Base-by-base conservation (phyloP, 2,888 invertebrate genomes). In the Zhuqinia jingwanae region DNA sequence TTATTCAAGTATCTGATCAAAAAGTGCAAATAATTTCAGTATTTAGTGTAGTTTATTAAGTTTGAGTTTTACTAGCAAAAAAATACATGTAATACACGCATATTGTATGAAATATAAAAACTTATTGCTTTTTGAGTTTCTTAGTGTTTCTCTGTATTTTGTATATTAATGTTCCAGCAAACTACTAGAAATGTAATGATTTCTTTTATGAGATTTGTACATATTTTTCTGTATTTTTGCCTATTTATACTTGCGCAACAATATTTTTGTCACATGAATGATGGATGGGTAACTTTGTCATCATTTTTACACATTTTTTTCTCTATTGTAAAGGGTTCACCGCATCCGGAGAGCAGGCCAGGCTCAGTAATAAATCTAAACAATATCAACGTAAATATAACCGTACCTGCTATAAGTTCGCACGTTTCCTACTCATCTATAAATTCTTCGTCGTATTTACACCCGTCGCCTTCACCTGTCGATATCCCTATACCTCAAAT, bases 351-450 rank as follows among this genome's bases (percentile, higher is more conserved):
- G 85, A 87, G 88, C 79, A 84, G 85, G 77, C 76, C 80, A 22
- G 88, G 89, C 47, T 90, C 90, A 50, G 85, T 79, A 56, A 83
- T 90, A 73, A 91, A 91, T 82, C 85, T 90, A 47, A 84, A 87
- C 56, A 84, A 87, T 76, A 88, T 88, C 75, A 87, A 88, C 81
- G 85, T 87, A 47, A 85, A 77, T 68, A 84, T 89, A 73, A 86
- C 87, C 30, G 88, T 85, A 86, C 88, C 84, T 77, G 88, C 80
- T 47, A 85, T 89, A 20, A 89, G 81, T 65, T 87, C 89, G 56
- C 89, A 89, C 60, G 88, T 90, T n/a, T 91, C 91, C 2, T 88
- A 85, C 68, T 89, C 91, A n/a, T 91, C 91, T 2, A 36, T 91
- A 68, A 90, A 89, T 50, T 91, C 91, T 11, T 89, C 89, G 11